Base-by-base conservation (phyloP, 2,797 vertebrate genomes). In the Chelonia mydas region DNA sequence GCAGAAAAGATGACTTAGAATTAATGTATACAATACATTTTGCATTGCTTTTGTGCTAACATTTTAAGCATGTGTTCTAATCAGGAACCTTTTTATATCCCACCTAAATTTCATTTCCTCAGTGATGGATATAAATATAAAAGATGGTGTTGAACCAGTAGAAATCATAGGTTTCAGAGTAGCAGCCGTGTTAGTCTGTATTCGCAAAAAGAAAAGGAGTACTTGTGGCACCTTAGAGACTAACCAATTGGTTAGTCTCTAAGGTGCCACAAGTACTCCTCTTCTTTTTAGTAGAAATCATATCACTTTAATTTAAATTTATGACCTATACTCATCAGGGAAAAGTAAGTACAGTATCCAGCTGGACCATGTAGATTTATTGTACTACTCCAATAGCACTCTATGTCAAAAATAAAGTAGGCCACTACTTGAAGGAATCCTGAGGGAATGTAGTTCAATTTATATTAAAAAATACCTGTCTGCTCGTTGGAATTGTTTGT, bases 341-440 rank as follows among this genome's bases (percentile, higher is more conserved):
- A 57, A 91, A 95, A 97, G 83, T 50, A 92, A 93, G 45, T 17
- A 83, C 41, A 93, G 59, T 47, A 84, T 37, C 86, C 81, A 92
- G 12, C 8, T 85, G 77, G 72, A 76, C 49, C 83, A 27, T 77
- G 55, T 84, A 86, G 77, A 76, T 80, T 59, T 17, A 4, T 84
- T 82, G 79, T n/a, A 80, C 78, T 51, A 6, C 74, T 90, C 91
- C 87, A 78, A 57, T 17, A 86, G 31, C 19, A 89, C 50, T 90
- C 78, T 93, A 94, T 78, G 5, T 92, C 41, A 68, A 41, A 33
- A 37, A n/a, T 95, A 65, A 89, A 59, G 53, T 87, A 59, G 65
- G 49, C n/a, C 55, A 90, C 53, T 77, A 55, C 54, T 80, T 59
- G 33, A 85, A 93, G 50, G 65, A 92, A 95, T 27, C 17, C 53